Percentiles rank a stretch among this genome's conserved stretches.
Evolutionary conservation across 2,888 invertebrate genomes (phyloP).

Genomic region (Polietes domitor): DNA sequence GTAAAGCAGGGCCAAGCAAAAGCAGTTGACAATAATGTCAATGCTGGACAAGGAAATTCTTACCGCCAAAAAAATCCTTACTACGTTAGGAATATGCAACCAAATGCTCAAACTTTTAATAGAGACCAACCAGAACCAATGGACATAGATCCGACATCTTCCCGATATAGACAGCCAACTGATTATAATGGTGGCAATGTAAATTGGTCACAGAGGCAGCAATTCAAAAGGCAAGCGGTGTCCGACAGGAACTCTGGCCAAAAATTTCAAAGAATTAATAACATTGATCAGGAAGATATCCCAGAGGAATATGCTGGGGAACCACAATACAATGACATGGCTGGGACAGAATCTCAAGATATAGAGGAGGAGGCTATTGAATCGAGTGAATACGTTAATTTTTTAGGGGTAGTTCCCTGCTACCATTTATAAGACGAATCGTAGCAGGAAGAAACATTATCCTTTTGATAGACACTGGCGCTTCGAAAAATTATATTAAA

Average conservation of each 20-base stretch:
- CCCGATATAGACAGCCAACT: background rate
- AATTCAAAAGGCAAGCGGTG: constrained; percentile 1
- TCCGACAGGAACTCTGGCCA: constrained; percentile 15
- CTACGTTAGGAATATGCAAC: background rate
- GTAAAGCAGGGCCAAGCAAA: background rate
- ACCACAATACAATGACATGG: background rate
- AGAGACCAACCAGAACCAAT: background rate
- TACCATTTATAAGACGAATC: background rate
- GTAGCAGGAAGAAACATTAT: background rate
- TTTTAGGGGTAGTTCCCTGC: constrained; percentile 16
- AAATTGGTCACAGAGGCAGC: background rate
- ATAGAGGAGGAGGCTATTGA: constrained; percentile 24
- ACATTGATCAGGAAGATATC: background rate
- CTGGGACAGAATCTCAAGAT: background rate
- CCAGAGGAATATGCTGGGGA: background rate
- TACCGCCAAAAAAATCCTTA: background rate
- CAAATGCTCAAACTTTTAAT: background rate
- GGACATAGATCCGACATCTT: constrained; percentile 5
- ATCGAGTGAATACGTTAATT: constrained; percentile 38
- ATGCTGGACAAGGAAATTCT: background rate
- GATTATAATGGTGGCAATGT: background rate
- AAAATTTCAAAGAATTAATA: constrained; percentile 3
- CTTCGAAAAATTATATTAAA: constrained; percentile 29
- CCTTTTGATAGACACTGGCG: constrained; percentile 1
- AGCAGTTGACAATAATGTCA: background rate